These are phyloP conservation scores for Scomber japonicus DNA, from an alignment of 2,113 vertebrate species.

Conservation along the genomic window DNA sequence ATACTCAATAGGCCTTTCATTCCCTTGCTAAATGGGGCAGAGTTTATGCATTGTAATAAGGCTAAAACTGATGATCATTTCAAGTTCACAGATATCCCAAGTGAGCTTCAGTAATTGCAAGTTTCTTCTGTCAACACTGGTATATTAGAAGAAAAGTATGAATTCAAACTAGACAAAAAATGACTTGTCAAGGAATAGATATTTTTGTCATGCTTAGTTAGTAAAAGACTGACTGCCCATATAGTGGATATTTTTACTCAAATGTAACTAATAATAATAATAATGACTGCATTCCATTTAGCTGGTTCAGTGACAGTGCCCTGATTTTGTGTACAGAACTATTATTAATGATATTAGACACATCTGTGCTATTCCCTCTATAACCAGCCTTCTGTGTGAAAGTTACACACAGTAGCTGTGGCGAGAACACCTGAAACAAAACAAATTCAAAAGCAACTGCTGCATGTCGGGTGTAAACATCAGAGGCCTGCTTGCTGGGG, in stretches of 20 bases:
- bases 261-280: background rate
- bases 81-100: constrained; percentile 23
- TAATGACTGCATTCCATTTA: background rate
- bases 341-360: background rate
- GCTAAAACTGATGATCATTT: constrained; percentile 16
- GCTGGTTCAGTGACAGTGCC: background rate
- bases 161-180: background rate
- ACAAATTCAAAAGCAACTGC: constrained; percentile 15
- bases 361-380: background rate
- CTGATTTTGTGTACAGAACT: background rate
- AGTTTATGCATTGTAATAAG: constrained; percentile 13
- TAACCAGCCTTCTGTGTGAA: background rate
- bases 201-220: background rate
- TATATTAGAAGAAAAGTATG: background rate
- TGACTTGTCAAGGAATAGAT: background rate
- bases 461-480: constrained; percentile 47
- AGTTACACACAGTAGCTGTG: background rate
- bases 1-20: constrained; percentile 67
- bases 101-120: background rate
- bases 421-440: constrained; percentile 6
- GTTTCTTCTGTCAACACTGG: no score
- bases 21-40: constrained; percentile 29
- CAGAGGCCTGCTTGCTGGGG: constrained; percentile 43
- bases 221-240: background rate
- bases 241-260: background rate